Evolutionary conservation across 2,113 vertebrate genomes (phyloP).

Genomic region (Neolamprologus brichardi): DNA sequence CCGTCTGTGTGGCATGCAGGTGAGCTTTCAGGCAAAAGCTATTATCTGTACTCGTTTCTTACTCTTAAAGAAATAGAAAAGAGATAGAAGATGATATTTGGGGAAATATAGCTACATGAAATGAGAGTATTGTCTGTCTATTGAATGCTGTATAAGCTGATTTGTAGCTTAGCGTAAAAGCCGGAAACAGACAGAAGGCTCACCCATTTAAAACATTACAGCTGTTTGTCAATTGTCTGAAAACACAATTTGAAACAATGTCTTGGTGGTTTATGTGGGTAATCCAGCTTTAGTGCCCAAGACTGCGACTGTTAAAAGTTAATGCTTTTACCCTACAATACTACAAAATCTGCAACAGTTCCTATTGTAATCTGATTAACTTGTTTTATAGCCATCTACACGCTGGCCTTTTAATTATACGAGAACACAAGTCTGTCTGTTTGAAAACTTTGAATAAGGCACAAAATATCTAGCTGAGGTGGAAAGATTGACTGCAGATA

Average conservation of each 20-base stretch:
- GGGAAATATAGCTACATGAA: not conserved
- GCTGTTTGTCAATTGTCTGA: not conserved
- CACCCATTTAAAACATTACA: not conserved
- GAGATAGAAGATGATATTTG: not conserved
- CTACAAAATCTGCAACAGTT: not conserved
- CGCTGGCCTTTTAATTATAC: not conserved
- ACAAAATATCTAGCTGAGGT: not conserved
- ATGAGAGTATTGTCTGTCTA: not conserved
- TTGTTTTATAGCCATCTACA: not conserved
- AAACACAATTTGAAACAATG: not conserved
- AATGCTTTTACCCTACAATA: not conserved
- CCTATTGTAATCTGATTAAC: not conserved
- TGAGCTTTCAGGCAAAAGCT: conserved; percentile 30
- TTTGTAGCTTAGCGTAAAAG: not conserved
- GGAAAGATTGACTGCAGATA: not conserved
- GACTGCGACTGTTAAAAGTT: not conserved
- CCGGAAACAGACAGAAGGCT: not conserved
- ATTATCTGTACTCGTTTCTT: not conserved
- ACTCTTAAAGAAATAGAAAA: not conserved
- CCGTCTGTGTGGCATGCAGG: conserved; percentile 96
- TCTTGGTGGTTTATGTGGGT: not conserved
- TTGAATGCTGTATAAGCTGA: not conserved
- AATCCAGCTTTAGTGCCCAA: not conserved
- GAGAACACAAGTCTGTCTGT: not conserved
- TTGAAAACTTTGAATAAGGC: not conserved